Evolutionary conservation across 2,113 vertebrate species (phyloP).

Genomic region (Sylvicapra grimmia): DNA sequence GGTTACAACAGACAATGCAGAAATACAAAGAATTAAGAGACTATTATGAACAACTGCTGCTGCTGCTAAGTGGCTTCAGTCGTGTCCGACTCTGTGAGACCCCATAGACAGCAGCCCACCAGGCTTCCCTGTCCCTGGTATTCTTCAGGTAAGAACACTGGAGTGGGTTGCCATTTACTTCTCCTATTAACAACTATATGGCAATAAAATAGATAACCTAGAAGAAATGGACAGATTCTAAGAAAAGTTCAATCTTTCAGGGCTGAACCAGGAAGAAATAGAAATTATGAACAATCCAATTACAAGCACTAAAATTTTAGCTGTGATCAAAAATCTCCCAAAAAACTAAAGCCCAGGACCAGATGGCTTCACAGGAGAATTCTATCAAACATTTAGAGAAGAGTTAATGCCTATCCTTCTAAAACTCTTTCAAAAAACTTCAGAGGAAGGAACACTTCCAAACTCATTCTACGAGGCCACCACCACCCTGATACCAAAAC

Average conservation of each 20-base stretch:
- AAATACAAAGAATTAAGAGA: not conserved
- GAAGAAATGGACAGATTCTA: not conserved
- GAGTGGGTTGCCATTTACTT: too few species aligned
- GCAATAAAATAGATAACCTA: not conserved
- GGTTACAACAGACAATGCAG: not conserved
- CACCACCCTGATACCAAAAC: not conserved
- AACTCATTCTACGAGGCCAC: rapidly evolving
- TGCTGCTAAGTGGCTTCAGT: too few species aligned
- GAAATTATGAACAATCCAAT: not conserved
- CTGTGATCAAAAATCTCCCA: not conserved
- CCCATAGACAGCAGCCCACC: too few species aligned
- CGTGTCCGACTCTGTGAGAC: too few species aligned
- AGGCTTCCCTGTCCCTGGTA: too few species aligned
- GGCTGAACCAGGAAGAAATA: not conserved
- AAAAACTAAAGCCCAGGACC: not conserved
- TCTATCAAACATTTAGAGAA: not conserved
- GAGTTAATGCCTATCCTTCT: not conserved
- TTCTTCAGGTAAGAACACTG: too few species aligned
- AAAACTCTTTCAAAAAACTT: not conserved
- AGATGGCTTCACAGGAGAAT: not conserved
- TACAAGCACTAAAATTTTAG: not conserved
- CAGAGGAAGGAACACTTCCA: not conserved
- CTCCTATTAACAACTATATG: not conserved
- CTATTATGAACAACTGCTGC: not conserved
- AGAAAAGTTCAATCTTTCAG: not conserved